Percentiles rank a stretch among this genome's conserved stretches.
Evolutionary conservation across 2,888 invertebrate species (phyloP).

Genomic region (Blomia tropicalis): DNA sequence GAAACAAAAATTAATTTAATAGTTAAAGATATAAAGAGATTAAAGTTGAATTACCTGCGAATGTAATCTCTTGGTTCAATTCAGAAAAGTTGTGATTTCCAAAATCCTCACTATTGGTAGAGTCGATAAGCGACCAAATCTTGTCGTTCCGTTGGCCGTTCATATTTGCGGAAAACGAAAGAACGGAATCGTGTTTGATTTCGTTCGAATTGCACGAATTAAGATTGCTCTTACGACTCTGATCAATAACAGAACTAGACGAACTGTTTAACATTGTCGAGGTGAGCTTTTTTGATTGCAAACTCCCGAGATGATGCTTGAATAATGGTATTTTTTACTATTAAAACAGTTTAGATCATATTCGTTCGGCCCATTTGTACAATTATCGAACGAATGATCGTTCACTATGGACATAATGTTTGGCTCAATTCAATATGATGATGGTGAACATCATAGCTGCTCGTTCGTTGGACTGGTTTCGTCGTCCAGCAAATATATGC

Average conservation of each 20-base stretch:
- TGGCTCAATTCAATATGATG: too few relatives aligned
- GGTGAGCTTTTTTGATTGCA: too few relatives aligned
- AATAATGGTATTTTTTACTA: background rate
- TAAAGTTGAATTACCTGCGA: slow-evolving; percentile 2
- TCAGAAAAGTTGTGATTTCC: too few relatives aligned
- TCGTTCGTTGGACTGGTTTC: too few relatives aligned
- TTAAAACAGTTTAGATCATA: background rate
- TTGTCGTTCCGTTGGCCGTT: background rate
- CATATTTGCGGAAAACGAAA: background rate
- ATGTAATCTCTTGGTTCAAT: slow-evolving; percentile 4
- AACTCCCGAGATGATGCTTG: too few relatives aligned
- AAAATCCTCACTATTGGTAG: background rate
- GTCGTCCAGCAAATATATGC: too few relatives aligned
- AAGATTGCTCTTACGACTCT: background rate
- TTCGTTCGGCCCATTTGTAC: background rate
- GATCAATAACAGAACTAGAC: background rate
- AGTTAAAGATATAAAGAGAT: too few relatives aligned
- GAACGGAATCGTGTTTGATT: background rate
- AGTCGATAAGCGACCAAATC: slow-evolving; percentile 7
- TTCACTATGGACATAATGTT: background rate
- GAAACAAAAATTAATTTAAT: too few relatives aligned
- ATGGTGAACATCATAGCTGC: too few relatives aligned
- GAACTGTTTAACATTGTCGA: background rate
- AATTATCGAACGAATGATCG: background rate
- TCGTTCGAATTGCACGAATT: background rate